Base-by-base conservation (phyloP, 2,888 invertebrate species). In the Bibio marci region DNA sequence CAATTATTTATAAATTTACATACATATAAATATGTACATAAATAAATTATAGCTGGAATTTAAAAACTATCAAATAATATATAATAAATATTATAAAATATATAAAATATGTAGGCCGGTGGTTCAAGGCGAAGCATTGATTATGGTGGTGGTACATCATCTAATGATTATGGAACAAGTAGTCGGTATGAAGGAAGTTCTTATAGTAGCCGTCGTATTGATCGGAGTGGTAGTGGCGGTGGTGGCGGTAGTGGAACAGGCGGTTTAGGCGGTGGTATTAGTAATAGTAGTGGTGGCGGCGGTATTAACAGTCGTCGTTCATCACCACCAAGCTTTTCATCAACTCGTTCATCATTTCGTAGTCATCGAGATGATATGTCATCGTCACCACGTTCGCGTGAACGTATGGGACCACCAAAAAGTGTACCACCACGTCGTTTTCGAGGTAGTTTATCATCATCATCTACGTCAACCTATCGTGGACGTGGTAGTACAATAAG, bases 321-420 rank as follows among this genome's bases (percentile, higher is more conserved):
- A 28, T 56, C 58, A 46, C 54, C 41, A 18, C 41, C 44, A 15
- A 13, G 57, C 44, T 38, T 42, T 12, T 49, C 53, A 13, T 52
- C 52, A 31, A 48, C 52, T 28, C 47, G 55, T 41, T 49, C 52
- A 30, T 47, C 55, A 42, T 49, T 48, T 43, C 56, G 44, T 28
- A 33, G 27, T 7, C 35, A 39, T 39, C 42, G 41, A 15, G 35
- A 39, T 10, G 41, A 39, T 15, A 35, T 33, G 13, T 37, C 39
- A 3, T 45, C 45, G 10, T 42, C 44, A 31, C 43, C 43, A 12
- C 37, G 30, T 27, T 18, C 33, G n/a, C 48, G 49, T 37, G 49
- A 49, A 30, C 53, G 59, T 13, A 59, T 60, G 59, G 62, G 62
- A 30, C 60, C 59, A 41, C 60, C 60, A 44, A 61, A 57, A 46